A percentile compares a stretch with the other conserved stretches of the same genome.
phyloP scores from a whole-genome alignment of 1,140 invertebrate species.

The Eurosta solidaginis region DNA sequence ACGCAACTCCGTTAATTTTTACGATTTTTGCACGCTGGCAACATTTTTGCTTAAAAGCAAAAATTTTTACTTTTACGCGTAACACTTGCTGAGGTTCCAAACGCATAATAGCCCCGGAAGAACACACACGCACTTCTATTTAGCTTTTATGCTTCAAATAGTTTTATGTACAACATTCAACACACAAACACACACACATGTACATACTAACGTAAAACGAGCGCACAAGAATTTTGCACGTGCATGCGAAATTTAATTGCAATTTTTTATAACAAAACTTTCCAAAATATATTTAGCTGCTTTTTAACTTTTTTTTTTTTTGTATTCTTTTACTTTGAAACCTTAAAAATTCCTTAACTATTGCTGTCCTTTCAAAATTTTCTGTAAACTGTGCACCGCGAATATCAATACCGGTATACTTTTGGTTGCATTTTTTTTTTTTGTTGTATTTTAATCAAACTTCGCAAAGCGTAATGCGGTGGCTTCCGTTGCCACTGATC shows the following conservation, averaged over 20 bases:
- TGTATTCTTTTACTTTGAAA: neutral
- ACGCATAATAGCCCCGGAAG: neutral
- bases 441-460: neutral
- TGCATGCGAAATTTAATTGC: neutral
- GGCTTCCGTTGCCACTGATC: slow-evolving; percentile 47
- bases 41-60: neutral
- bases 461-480: neutral
- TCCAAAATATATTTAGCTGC: too few relatives aligned
- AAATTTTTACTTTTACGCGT: neutral
- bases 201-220: neutral
- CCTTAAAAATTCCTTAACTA: neutral
- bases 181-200: neutral
- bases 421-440: neutral
- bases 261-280: too few relatives aligned
- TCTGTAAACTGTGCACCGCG: neutral
- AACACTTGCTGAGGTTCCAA: neutral
- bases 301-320: neutral
- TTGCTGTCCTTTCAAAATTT: neutral
- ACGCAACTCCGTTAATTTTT: too few relatives aligned
- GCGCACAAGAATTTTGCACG: neutral
- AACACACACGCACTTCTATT: neutral
- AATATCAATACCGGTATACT: slow-evolving; percentile 9
- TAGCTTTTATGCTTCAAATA: neutral
- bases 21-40: too few relatives aligned
- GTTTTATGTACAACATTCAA: neutral